phyloP scores from a whole-genome alignment of 2,888 invertebrate species.

The Hypolimnas misippus region DNA sequence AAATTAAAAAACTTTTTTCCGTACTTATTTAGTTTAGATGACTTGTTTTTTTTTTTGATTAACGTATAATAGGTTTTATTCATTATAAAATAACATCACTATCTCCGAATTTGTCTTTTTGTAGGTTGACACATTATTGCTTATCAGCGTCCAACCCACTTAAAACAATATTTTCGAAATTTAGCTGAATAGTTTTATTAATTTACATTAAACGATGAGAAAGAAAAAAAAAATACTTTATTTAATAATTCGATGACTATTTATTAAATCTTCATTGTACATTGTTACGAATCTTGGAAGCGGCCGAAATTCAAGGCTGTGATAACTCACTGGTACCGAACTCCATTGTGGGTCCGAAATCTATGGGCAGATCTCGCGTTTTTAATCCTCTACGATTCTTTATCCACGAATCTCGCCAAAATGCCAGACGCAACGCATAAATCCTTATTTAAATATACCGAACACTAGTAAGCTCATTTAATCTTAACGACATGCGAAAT shows the following conservation, averaged over 20 bases:
- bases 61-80: no score
- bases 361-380: conserved; percentile 63
- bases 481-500: conserved; percentile 45
- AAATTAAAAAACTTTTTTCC: no score
- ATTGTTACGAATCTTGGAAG: conserved; percentile 31
- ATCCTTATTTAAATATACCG: conserved; percentile 83
- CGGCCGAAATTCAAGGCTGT: conserved; percentile 49
- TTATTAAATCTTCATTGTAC: neutral
- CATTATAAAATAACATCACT: no score
- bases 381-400: conserved; percentile 69
- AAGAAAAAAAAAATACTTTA: no score
- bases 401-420: conserved; percentile 82
- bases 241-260: neutral
- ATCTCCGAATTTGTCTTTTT: no score
- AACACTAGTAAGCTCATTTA: conserved; percentile 43
- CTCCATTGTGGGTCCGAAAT: conserved; percentile 66
- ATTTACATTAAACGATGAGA: no score
- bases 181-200: no score
- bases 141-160: no score
- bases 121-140: no score
- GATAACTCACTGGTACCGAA: conserved; percentile 51
- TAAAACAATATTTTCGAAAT: no score
- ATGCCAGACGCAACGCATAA: conserved; percentile 82
- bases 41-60: no score
- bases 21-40: no score